Percentiles rank a stretch among this genome's conserved stretches.
These are phyloP conservation scores for Noctua janthe DNA, from an alignment of 2,888 invertebrate species.

Conservation along the genomic window DNA sequence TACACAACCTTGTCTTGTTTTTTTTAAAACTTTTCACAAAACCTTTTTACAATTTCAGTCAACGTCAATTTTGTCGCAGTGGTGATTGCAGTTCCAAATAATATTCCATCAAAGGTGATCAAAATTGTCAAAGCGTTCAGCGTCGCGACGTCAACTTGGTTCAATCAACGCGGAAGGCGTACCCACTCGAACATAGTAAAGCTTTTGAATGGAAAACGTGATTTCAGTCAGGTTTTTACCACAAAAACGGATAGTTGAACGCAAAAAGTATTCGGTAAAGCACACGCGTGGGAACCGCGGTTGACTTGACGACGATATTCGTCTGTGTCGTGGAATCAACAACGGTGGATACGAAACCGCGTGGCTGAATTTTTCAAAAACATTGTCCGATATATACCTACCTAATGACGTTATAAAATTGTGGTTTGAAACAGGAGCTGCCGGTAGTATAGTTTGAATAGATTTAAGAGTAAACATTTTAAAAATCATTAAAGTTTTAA, in stretches of 20 bases:
- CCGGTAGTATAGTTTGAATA: too few relatives aligned
- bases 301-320: constrained; percentile 67
- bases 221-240: constrained; percentile 84
- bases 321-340: constrained; percentile 62
- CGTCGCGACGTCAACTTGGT: constrained; percentile 36
- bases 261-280: constrained; percentile 87
- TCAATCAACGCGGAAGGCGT: constrained; percentile 71
- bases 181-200: constrained; percentile 69
- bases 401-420: neutral
- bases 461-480: neutral
- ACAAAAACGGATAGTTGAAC: constrained; percentile 81
- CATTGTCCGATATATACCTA: neutral
- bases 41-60: too few relatives aligned
- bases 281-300: constrained; percentile 88
- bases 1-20: too few relatives aligned
- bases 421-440: neutral
- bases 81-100: neutral
- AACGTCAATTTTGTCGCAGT: neutral
- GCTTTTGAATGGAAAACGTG: constrained; percentile 87
- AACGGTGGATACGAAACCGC: constrained; percentile 65
- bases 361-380: neutral
- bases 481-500: neutral
- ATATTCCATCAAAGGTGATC: constrained; percentile 5
- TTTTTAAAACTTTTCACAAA: too few relatives aligned
- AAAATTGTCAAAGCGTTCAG: constrained; percentile 23